Conservation (phyloP, 2,113 vertebrate genomes). For the Arvicanthis niloticus region DNA sequence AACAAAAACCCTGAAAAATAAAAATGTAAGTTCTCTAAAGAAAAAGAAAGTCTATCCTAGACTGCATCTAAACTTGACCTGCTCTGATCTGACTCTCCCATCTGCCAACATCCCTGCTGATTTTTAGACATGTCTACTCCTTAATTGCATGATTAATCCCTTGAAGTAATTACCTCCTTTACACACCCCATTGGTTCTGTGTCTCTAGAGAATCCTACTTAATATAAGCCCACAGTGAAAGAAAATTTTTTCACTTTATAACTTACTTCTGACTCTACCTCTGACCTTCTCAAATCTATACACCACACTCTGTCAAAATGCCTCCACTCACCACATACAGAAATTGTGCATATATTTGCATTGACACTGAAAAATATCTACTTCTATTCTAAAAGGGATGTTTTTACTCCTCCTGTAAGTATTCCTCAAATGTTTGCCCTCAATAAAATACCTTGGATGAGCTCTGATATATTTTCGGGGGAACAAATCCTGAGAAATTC, state of each 20-base stretch:
- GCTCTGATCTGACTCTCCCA: not conserved
- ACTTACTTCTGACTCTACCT: not conserved
- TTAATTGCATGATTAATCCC: not conserved
- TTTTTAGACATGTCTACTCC: not conserved
- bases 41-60: not conserved
- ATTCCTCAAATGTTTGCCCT: conserved; percentile 37
- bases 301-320: not conserved
- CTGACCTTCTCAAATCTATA: not conserved
- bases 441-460: conserved; percentile 1
- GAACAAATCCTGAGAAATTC: not conserved
- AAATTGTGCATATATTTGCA: not conserved
- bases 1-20: not conserved
- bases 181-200: not conserved
- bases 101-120: not conserved
- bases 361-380: not conserved
- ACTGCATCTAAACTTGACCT: not conserved
- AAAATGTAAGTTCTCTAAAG: not conserved
- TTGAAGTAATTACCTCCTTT: conserved; percentile 17
- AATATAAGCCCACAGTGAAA: not conserved
- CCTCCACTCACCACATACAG: not conserved
- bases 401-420: conserved; percentile 7
- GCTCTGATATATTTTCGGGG: not conserved
- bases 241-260: not conserved
- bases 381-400: not conserved
- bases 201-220: conserved; percentile 2